Conservation (phyloP, 1,140 invertebrate genomes). For the Drosophila kurseongensis region DNA sequence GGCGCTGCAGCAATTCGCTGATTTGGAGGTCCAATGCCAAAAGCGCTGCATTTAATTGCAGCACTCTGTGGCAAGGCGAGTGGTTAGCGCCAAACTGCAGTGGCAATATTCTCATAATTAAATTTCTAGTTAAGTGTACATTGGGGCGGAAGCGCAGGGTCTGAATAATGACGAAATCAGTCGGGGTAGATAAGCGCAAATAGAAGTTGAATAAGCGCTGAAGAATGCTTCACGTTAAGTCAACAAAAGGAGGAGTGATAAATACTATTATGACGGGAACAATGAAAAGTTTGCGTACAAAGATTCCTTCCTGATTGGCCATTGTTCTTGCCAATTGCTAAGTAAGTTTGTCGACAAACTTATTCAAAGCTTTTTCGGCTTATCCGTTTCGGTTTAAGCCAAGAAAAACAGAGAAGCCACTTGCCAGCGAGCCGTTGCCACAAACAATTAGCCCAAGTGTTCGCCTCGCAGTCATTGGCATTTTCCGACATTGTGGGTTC, state of each 20-base stretch:
- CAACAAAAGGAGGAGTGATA: conserved; percentile 14
- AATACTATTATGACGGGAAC: conserved; percentile 36
- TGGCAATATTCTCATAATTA: conserved; percentile 46
- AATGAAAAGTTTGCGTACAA: conserved; percentile 23
- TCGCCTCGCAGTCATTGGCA: conserved; percentile 27
- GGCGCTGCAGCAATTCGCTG: conserved; percentile 65
- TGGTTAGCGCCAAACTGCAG: conserved; percentile 30
- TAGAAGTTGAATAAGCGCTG: conserved; percentile 22
- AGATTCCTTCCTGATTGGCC: conserved; percentile 33
- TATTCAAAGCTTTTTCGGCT: conserved; percentile 31
- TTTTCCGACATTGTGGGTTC: conserved; percentile 17
- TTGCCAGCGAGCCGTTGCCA: conserved; percentile 3
- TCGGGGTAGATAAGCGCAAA: conserved; percentile 20
- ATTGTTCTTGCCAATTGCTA: conserved; percentile 25
- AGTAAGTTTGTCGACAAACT: conserved; percentile 25
- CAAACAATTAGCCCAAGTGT: conserved; percentile 77
- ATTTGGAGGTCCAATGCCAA: conserved; percentile 63
- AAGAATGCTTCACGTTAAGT: conserved; percentile 29
- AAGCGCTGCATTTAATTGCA: conserved; percentile 68
- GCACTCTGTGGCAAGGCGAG: conserved; percentile 8
- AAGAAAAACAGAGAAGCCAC: conserved; percentile 17
- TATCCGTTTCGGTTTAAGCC: conserved; percentile 29
- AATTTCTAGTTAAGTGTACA: conserved; percentile 16
- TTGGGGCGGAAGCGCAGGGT: conserved; percentile 24
- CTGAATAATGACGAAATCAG: conserved; percentile 14